phyloP scores from a whole-genome alignment of 1,140 invertebrate genomes.

The Stegodyphus dumicola region DNA sequence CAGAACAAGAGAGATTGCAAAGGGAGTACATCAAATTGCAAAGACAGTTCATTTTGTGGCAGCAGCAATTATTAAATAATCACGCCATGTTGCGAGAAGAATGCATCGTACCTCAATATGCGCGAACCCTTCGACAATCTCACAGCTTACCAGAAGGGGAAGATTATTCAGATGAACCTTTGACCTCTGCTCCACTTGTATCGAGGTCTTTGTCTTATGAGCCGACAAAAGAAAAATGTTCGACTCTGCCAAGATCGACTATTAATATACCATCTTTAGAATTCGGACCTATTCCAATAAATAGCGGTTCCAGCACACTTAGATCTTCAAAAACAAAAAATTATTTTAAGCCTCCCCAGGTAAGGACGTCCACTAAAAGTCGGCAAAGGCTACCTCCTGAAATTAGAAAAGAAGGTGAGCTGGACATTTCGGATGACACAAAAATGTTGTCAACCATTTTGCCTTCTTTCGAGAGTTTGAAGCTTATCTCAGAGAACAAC shows the following conservation, averaged over 20 bases:
- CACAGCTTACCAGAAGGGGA: slow-evolving; percentile 55
- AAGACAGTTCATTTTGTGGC: slow-evolving; percentile 55
- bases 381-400: slow-evolving; percentile 57
- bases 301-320: slow-evolving; percentile 19
- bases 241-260: slow-evolving; percentile 26
- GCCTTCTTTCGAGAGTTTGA: slow-evolving; percentile 42
- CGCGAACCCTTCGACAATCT: slow-evolving; percentile 38
- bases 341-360: slow-evolving; percentile 56
- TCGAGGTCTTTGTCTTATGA: slow-evolving; percentile 46
- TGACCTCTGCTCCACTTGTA: slow-evolving; percentile 7
- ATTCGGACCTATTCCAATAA: background rate
- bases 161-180: background rate
- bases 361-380: slow-evolving; percentile 36
- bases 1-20: slow-evolving; percentile 46
- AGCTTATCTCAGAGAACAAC: slow-evolving; percentile 28
- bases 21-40: slow-evolving; percentile 52
- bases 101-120: slow-evolving; percentile 44
- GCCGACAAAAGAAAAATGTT: slow-evolving; percentile 13
- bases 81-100: slow-evolving; percentile 50
- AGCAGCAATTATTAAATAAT: slow-evolving; percentile 46
- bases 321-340: slow-evolving; percentile 55
- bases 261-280: slow-evolving; percentile 46
- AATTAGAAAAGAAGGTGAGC: slow-evolving; percentile 32
- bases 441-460: slow-evolving; percentile 41
- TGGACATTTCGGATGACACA: slow-evolving; percentile 24